phyloP scores from a whole-genome alignment of 2,797 vertebrate genomes.

The Danio albolineatus region DNA sequence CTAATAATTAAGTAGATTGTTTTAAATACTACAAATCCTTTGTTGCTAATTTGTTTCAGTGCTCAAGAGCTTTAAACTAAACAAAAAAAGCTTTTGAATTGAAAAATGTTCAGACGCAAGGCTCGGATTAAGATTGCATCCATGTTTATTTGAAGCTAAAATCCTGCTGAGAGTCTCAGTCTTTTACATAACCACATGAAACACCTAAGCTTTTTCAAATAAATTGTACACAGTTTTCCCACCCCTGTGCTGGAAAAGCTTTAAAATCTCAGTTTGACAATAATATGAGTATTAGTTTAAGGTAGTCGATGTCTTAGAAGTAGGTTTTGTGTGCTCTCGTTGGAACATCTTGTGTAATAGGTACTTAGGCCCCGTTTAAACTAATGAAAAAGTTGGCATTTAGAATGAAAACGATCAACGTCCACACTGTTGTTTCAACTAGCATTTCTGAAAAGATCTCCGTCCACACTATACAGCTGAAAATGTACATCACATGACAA shows the following conservation, averaged over 20 bases:
- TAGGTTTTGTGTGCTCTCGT: not conserved
- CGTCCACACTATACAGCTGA: too few relatives aligned
- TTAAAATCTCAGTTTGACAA: not conserved
- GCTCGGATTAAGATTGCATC: not conserved
- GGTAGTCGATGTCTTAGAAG: not conserved
- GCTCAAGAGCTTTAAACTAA: not conserved
- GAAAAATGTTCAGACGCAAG: not conserved
- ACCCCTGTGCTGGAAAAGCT: not conserved
- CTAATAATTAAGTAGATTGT: slow-evolving; percentile 12
- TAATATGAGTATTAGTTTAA: not conserved
- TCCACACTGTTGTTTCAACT: too few relatives aligned
- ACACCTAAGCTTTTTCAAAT: not conserved
- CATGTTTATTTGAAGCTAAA: not conserved
- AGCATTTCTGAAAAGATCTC: too few relatives aligned
- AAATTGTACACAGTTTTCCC: not conserved
- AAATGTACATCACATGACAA: too few relatives aligned
- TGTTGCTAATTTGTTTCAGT: not conserved
- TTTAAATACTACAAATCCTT: not conserved
- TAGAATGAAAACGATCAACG: too few relatives aligned
- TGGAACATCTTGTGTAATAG: not conserved
- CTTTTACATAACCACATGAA: not conserved
- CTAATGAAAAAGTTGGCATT: too few relatives aligned
- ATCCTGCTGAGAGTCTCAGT: not conserved
- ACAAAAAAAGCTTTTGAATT: slow-evolving; percentile 1
- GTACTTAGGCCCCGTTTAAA: too few relatives aligned